phyloP scores from a whole-genome alignment of 2,888 invertebrate species.

The Alloscopus bannaensis region DNA sequence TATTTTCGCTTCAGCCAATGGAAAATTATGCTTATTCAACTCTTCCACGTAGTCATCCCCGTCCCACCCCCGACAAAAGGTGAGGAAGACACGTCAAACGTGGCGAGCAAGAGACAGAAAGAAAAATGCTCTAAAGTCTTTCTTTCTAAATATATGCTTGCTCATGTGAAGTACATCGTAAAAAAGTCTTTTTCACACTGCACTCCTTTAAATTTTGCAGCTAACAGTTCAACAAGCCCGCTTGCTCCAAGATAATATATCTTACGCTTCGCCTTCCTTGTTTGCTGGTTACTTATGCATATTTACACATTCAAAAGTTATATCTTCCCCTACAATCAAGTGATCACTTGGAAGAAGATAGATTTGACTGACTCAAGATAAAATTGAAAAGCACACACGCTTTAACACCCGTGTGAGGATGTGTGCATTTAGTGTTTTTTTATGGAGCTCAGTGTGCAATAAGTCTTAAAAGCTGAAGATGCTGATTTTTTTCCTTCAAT shows the following conservation, averaged over 20 bases:
- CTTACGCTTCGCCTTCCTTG: no score
- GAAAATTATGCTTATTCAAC: not conserved
- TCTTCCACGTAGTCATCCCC: not conserved
- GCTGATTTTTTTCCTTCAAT: not conserved
- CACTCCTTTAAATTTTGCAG: no score
- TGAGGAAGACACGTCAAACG: no score
- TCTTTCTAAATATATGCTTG: constrained; percentile 3
- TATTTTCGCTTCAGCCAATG: no score
- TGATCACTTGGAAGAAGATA: not conserved
- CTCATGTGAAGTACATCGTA: not conserved
- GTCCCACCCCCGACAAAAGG: not conserved
- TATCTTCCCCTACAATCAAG: not conserved
- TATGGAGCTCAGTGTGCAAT: not conserved
- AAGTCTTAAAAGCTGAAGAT: not conserved
- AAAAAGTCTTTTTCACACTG: constrained; percentile 1
- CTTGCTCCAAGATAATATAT: not conserved
- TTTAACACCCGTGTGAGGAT: not conserved
- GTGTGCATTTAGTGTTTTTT: constrained; percentile 2
- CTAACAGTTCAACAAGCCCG: not conserved
- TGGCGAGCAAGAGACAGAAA: no score
- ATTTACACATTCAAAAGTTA: not conserved
- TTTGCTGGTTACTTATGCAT: not conserved
- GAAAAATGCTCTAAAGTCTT: constrained; percentile 29
- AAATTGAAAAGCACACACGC: constrained; percentile 12
- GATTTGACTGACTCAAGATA: not conserved